Evolutionary conservation across 2,113 vertebrate genomes (phyloP).

Genomic region (Cephalopholis sonnerati): DNA sequence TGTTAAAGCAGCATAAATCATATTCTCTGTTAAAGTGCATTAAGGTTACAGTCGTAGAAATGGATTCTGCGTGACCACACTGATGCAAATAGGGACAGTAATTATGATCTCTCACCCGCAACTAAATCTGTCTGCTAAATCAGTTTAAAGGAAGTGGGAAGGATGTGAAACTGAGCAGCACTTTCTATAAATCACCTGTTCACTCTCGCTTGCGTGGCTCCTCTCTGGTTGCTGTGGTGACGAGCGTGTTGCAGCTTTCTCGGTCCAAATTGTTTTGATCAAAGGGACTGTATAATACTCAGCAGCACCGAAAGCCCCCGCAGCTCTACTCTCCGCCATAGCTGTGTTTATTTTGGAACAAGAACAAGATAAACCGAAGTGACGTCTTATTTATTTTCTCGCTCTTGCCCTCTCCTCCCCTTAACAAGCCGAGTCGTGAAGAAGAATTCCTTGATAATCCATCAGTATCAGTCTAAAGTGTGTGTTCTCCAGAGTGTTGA

Average conservation of each 20-base stretch:
- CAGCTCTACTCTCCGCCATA: slow-evolving; percentile 77
- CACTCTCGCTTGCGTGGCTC: slow-evolving; percentile 72
- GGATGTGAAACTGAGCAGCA: slow-evolving; percentile 80
- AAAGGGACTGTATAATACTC: slow-evolving; percentile 46
- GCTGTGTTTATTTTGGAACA: slow-evolving; percentile 94
- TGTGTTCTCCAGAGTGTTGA: slow-evolving; percentile 86
- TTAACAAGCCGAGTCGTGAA: slow-evolving; percentile 87
- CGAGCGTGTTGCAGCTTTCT: slow-evolving; percentile 20
- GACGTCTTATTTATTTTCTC: slow-evolving; percentile 91
- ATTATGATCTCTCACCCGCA: slow-evolving; percentile 66
- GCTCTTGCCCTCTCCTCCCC: slow-evolving; percentile 79
- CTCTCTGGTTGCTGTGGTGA: slow-evolving; percentile 71
- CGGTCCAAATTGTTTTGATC: slow-evolving; percentile 55
- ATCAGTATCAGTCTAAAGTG: slow-evolving; percentile 82
- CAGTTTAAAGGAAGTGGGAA: slow-evolving; percentile 75
- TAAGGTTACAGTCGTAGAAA: slow-evolving; percentile 27
- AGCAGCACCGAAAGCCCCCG: slow-evolving; percentile 66
- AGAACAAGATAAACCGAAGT: slow-evolving; percentile 89
- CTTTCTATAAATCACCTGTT: slow-evolving; percentile 85
- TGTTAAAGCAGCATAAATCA: slow-evolving; percentile 53
- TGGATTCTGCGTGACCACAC: slow-evolving; percentile 40
- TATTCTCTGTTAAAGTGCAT: slow-evolving; percentile 11
- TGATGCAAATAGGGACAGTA: slow-evolving; percentile 59
- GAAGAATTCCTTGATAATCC: slow-evolving; percentile 89
- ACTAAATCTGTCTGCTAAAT: slow-evolving; percentile 68